Evolutionary conservation across 2,113 vertebrate species (phyloP).

Genomic region (Stomatorhinus ivindoensis): DNA sequence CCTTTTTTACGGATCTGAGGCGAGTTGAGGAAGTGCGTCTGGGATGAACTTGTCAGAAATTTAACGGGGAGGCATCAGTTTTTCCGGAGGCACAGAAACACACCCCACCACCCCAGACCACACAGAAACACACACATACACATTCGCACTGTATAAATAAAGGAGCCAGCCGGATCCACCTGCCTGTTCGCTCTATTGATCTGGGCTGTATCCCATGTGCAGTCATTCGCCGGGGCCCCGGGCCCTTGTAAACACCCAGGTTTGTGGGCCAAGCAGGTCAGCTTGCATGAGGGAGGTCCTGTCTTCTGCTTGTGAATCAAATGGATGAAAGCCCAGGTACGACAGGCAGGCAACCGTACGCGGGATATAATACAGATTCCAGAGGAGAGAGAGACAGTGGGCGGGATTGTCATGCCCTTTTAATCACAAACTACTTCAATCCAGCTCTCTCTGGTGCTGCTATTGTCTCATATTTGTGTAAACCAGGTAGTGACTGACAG

Average conservation of each 20-base stretch:
- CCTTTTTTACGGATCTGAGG: not conserved
- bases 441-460: not conserved
- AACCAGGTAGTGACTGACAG: not conserved
- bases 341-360: not conserved
- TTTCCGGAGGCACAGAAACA: not conserved
- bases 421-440: not conserved
- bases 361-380: not conserved
- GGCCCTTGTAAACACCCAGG: not conserved
- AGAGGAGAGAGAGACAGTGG: not conserved
- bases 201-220: not conserved
- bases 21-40: not conserved
- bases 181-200: not conserved
- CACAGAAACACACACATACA: not conserved
- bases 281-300: not conserved
- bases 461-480: not conserved
- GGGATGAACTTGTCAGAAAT: conserved; percentile 5
- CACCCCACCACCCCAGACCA: not conserved
- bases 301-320: not conserved
- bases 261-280: not conserved
- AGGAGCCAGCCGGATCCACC: not conserved
- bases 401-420: not conserved
- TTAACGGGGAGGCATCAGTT: not conserved
- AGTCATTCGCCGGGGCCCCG: not conserved
- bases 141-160: not conserved
- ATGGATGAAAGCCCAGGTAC: not conserved